Base-by-base conservation (phyloP, 2,888 invertebrate genomes). In the Platycheirus albimanus region DNA sequence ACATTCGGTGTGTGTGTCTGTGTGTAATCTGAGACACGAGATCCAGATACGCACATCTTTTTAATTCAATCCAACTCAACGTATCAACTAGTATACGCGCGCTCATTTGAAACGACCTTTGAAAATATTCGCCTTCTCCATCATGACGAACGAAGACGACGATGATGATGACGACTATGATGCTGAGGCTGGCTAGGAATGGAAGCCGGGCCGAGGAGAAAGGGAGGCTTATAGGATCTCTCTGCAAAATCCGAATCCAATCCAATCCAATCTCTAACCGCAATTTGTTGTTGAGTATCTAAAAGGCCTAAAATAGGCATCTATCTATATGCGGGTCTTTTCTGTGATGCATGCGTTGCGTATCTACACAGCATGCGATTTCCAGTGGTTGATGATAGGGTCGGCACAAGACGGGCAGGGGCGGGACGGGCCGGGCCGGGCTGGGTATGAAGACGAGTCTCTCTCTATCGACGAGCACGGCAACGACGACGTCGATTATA, bases 31-130 rank as follows among this genome's bases (percentile, higher is more conserved):
- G 72, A 81, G 74, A 80, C 67, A 51, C 30, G 69, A 72, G 72
- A 80, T 79, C 71, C 66, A 71, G 52, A 72, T 71, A 69, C 52
- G 49, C 30, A 36, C 36, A 64, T 41, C 38, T 33, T 13, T n/a
- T n/a, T n/a, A n/a, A n/a, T n/a, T n/a, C n/a, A n/a, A 20, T 15
- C 28, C 24, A 30, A 19, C 64, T 41, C 15, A 49, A 63, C 52
- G 49, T 45, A 70, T 78, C 63, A 54, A 69, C 54, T 64, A 51
- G 64, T 33, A 24, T 77, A 47, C 69, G 77, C 74, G 81, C 71
- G 47, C 79, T 78, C 77, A 76, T 76, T 81, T 81, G 81, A 80
- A 85, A 86, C 85, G 86, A 86, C 86, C 86, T 86, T 86, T 85
- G 86, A 76, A 86, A 86, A 86, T 86, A 86, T 86, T 85, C 74